These are phyloP conservation scores for Semicossyphus pulcher DNA, from an alignment of 2,113 vertebrate species.

Conservation along the genomic window DNA sequence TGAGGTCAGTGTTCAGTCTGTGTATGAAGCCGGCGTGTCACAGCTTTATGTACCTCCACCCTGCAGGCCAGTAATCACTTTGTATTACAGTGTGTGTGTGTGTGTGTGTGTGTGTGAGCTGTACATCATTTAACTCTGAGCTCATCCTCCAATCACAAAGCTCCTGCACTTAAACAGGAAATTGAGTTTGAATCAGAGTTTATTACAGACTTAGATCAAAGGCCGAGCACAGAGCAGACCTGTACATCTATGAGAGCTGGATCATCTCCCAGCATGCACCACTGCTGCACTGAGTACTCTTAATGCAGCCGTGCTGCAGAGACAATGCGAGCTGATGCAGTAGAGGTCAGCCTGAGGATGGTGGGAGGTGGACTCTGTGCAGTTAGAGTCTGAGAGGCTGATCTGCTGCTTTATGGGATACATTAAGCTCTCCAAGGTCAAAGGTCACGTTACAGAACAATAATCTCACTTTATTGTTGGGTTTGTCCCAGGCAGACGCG, in stretches of 20 bases:
- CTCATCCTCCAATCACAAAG: constrained; percentile 67
- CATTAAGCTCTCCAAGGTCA: no score
- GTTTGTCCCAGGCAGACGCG: no score
- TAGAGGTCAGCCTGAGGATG: constrained; percentile 17
- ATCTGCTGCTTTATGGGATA: not conserved
- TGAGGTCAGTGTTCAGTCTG: no score
- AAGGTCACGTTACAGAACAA: no score
- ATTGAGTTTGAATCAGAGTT: constrained; percentile 74
- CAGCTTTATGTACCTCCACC: no score
- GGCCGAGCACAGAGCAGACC: constrained; percentile 58
- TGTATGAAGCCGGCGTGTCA: no score
- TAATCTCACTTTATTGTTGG: no score
- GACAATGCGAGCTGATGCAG: constrained; percentile 66
- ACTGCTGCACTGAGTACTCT: constrained; percentile 29
- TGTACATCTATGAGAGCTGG: constrained; percentile 70
- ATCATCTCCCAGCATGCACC: constrained; percentile 58
- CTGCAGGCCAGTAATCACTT: not conserved
- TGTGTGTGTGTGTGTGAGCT: constrained; percentile 48
- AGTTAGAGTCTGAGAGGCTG: constrained; percentile 13
- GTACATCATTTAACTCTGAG: constrained; percentile 42
- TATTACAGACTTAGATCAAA: constrained; percentile 77
- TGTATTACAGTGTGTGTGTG: constrained; percentile 22
- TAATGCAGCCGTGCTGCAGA: constrained; percentile 40
- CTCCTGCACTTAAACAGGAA: constrained; percentile 74
- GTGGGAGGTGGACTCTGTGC: not conserved